Evolutionary conservation across 1,140 invertebrate species (phyloP).

Genomic region (Dolichoris vasculosae): DNA sequence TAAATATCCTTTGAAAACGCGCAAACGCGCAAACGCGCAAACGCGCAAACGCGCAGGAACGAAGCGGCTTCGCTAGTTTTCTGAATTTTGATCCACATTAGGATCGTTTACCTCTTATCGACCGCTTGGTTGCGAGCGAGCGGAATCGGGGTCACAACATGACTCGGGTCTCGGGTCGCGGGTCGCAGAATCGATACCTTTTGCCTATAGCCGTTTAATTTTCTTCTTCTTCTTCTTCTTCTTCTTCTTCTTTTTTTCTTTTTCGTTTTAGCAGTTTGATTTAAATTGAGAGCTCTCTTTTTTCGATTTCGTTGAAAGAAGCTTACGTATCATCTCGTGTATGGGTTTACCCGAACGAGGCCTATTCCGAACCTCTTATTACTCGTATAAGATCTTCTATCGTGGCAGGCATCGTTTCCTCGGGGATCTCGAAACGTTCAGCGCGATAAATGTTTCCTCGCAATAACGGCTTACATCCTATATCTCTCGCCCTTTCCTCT

Average conservation of each 20-base stretch:
- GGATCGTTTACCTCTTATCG: constrained; percentile 50
- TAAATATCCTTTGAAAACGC: neutral
- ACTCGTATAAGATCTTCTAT: too few relatives aligned
- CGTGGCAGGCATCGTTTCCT: too few relatives aligned
- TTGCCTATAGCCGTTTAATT: neutral
- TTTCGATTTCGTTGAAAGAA: neutral
- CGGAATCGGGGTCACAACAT: constrained; percentile 38
- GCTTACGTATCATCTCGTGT: too few relatives aligned
- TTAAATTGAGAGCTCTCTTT: constrained; percentile 1
- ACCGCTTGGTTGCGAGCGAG: constrained; percentile 17
- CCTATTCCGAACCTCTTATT: too few relatives aligned
- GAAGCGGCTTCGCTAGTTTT: neutral
- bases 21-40: neutral
- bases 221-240: constrained; percentile 26
- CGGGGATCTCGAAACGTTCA: neutral
- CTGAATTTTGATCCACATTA: constrained; percentile 48
- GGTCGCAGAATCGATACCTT: constrained; percentile 38
- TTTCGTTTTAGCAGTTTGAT: neutral
- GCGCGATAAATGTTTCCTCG: neutral
- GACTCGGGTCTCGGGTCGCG: neutral
- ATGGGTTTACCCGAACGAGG: too few relatives aligned
- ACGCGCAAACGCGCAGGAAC: neutral
- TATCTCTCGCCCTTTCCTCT: neutral
- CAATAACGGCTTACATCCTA: neutral
- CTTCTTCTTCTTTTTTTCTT: neutral